phyloP scores from a whole-genome alignment of 1,140 invertebrate genomes.

The Drosophila nannoptera region DNA sequence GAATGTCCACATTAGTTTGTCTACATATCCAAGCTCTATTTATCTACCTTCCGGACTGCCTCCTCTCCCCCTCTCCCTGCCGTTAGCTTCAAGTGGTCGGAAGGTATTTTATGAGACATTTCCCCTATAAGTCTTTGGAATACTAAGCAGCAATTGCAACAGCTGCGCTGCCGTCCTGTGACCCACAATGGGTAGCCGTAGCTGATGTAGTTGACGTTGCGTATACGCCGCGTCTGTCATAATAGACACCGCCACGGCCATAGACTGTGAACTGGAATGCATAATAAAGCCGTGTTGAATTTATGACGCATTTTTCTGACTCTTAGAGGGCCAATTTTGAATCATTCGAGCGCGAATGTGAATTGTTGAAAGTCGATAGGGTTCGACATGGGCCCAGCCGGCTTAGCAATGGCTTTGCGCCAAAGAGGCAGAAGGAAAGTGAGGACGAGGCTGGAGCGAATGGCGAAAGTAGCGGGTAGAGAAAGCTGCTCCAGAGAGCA shows the following conservation, averaged over 20 bases:
- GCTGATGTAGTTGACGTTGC: slow-evolving; percentile 4
- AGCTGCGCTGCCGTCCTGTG: neutral
- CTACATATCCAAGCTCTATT: no score
- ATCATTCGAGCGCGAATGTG: slow-evolving; percentile 8
- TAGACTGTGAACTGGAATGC: neutral
- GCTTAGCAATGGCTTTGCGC: slow-evolving; percentile 2
- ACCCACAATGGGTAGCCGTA: neutral
- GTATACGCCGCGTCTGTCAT: slow-evolving; percentile 32
- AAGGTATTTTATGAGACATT: slow-evolving; percentile 29
- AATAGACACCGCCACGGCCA: slow-evolving; percentile 1
- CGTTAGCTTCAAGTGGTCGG: slow-evolving; percentile 34
- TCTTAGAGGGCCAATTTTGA: slow-evolving; percentile 16
- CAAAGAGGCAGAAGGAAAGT: neutral
- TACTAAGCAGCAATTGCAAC: slow-evolving; percentile 3
- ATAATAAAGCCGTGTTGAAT: slow-evolving; percentile 22
- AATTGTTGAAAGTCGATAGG: neutral
- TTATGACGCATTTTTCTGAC: slow-evolving; percentile 16
- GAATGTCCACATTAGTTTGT: neutral
- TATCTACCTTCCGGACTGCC: no score
- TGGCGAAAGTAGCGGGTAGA: no score
- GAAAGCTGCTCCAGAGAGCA: no score
- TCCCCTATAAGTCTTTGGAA: slow-evolving; percentile 18
- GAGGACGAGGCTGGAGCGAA: no score
- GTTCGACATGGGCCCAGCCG: neutral
- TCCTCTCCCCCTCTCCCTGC: neutral